Conservation (phyloP, 2,888 invertebrate genomes). For the Epiperipatus broadwayi region DNA sequence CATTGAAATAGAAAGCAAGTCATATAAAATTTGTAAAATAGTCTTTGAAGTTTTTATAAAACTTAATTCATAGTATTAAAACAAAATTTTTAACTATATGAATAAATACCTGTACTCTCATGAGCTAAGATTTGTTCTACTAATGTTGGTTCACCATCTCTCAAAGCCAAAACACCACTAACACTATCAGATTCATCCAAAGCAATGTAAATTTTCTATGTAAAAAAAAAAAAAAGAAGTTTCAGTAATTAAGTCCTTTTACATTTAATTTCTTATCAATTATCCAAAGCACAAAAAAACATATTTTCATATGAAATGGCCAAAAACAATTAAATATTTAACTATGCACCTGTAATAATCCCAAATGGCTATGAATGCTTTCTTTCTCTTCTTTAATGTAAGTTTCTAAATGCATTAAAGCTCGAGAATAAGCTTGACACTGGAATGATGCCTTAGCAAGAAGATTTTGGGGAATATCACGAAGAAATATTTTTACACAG, state of each 20-base stretch:
- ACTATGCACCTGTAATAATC: conserved; percentile 27
- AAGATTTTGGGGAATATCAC: conserved; percentile 28
- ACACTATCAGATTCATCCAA: conserved; percentile 79
- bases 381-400: conserved; percentile 24
- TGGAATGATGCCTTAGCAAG: conserved; percentile 30
- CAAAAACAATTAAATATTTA: background rate
- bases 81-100: no score
- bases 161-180: conserved; percentile 50
- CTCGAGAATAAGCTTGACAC: conserved; percentile 31
- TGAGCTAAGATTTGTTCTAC: conserved; percentile 64
- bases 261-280: no score
- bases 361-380: conserved; percentile 26
- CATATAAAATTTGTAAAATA: no score
- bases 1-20: no score
- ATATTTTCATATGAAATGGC: no score
- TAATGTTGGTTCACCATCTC: conserved; percentile 52
- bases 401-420: conserved; percentile 30
- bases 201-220: conserved; percentile 58
- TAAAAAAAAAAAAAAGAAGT: conserved; percentile 13
- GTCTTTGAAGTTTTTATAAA: no score
- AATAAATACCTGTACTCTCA: conserved; percentile 63
- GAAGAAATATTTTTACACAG: conserved; percentile 23
- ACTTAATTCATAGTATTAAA: no score
- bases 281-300: no score
- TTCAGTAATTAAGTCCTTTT: conserved; percentile 9